A percentile compares a stretch with the other conserved stretches of the same genome.
phyloP scores from a whole-genome alignment of 2,888 invertebrate species.

The Nephrotoma flavescens region DNA sequence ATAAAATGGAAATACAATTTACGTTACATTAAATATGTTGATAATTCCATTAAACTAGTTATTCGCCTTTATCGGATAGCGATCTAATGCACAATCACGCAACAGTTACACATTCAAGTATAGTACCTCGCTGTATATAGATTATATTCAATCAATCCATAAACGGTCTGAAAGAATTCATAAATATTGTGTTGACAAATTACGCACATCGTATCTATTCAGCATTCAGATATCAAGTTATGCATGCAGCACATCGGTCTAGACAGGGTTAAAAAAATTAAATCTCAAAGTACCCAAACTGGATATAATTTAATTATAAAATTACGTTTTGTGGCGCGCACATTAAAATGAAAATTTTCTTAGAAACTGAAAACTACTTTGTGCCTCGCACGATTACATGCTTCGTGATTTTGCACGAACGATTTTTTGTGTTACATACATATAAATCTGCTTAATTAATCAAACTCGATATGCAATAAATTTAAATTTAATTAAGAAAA shows the following conservation, averaged over 20 bases:
- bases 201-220: background rate
- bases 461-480: background rate
- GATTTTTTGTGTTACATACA: background rate
- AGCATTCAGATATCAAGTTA: background rate
- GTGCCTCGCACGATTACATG: background rate
- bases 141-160: background rate
- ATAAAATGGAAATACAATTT: background rate
- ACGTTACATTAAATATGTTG: no score
- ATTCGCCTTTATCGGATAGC: background rate
- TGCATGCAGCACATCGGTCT: background rate
- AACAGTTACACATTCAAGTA: background rate
- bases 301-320: background rate
- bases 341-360: background rate
- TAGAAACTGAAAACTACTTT: background rate
- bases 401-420: background rate
- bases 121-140: background rate
- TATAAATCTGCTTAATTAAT: background rate
- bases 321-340: background rate
- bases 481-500: background rate
- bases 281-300: background rate
- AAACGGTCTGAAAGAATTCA: background rate
- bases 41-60: background rate
- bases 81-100: background rate
- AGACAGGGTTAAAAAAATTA: background rate
- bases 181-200: background rate